These are phyloP conservation scores for Leptogaster cylindrica DNA, from an alignment of 2,888 invertebrate species.

Conservation along the genomic window DNA sequence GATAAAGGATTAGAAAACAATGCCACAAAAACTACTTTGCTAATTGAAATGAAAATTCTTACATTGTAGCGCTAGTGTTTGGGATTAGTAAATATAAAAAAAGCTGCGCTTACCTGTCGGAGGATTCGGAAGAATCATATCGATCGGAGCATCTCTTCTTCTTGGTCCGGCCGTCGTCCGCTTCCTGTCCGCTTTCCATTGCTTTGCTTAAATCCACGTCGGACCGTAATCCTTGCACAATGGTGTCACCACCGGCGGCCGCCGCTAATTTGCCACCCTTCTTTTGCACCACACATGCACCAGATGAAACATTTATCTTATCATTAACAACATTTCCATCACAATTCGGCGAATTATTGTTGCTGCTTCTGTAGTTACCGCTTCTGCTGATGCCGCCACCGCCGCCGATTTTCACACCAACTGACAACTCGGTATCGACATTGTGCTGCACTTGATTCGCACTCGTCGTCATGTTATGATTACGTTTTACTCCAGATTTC, in stretches of 20 bases:
- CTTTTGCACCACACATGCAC: slow-evolving; percentile 30
- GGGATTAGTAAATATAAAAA: neutral
- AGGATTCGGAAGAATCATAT: slow-evolving; percentile 92
- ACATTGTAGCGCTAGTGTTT: too few relatives aligned
- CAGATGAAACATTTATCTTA: slow-evolving; percentile 30
- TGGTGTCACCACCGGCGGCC: slow-evolving; percentile 41
- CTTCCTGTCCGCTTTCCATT: slow-evolving; percentile 58
- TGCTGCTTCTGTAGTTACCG: slow-evolving; percentile 26
- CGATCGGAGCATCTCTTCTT: slow-evolving; percentile 88
- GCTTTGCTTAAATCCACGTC: slow-evolving; percentile 46
- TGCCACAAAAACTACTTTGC: too few relatives aligned
- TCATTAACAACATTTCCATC: slow-evolving; percentile 12
- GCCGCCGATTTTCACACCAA: slow-evolving; percentile 28
- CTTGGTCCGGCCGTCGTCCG: slow-evolving; percentile 73
- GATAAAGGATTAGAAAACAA: too few relatives aligned
- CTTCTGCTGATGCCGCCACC: slow-evolving; percentile 42
- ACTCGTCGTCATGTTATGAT: slow-evolving; percentile 31
- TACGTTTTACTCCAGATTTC: slow-evolving; percentile 28
- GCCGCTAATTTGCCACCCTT: neutral
- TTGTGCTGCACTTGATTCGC: slow-evolving; percentile 21
- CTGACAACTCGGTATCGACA: slow-evolving; percentile 28
- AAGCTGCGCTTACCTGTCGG: slow-evolving; percentile 77
- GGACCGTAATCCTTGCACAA: neutral
- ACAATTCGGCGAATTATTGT: slow-evolving; percentile 10
- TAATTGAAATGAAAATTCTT: too few relatives aligned